phyloP scores from a whole-genome alignment of 2,113 vertebrate species.

The Apodemus speciosus region DNA sequence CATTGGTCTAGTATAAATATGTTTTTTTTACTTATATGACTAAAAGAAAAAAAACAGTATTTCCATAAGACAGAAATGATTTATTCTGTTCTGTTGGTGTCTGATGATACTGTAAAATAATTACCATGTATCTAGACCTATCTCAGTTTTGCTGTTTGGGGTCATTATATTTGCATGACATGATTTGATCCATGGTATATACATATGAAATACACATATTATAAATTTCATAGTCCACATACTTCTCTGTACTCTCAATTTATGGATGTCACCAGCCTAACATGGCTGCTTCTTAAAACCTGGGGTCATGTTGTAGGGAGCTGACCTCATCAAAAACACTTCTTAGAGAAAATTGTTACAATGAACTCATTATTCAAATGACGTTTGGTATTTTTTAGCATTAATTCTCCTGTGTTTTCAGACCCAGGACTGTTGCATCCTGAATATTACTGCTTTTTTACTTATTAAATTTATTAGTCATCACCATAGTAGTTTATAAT shows the following conservation, averaged over 20 bases:
- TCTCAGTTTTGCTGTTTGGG: neutral
- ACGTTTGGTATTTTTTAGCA: slow-evolving; percentile 57
- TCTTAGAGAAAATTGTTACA: slow-evolving; percentile 47
- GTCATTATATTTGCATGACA: neutral
- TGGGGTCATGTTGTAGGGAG: slow-evolving; percentile 25
- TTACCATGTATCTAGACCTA: neutral
- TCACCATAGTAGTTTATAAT: slow-evolving; percentile 48
- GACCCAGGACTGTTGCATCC: slow-evolving; percentile 29
- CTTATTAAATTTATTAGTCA: slow-evolving; percentile 60
- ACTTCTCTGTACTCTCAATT: slow-evolving; percentile 28
- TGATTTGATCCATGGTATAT: neutral
- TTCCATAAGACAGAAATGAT: neutral
- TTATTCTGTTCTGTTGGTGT: neutral
- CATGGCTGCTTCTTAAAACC: slow-evolving; percentile 26
- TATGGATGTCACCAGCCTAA: neutral
- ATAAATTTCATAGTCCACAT: neutral
- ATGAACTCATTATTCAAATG: slow-evolving; percentile 40
- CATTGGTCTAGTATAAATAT: neutral
- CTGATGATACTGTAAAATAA: neutral
- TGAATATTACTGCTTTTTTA: slow-evolving; percentile 14
- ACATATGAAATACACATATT: neutral
- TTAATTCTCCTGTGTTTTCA: slow-evolving; percentile 45
- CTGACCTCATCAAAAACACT: slow-evolving; percentile 42
- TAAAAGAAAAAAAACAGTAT: neutral
- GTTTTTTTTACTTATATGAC: neutral